Percentiles rank a stretch among this genome's conserved stretches.
Evolutionary conservation across 2,797 vertebrate species (phyloP).

Genomic region (Pseudochaenichthys georgianus): DNA sequence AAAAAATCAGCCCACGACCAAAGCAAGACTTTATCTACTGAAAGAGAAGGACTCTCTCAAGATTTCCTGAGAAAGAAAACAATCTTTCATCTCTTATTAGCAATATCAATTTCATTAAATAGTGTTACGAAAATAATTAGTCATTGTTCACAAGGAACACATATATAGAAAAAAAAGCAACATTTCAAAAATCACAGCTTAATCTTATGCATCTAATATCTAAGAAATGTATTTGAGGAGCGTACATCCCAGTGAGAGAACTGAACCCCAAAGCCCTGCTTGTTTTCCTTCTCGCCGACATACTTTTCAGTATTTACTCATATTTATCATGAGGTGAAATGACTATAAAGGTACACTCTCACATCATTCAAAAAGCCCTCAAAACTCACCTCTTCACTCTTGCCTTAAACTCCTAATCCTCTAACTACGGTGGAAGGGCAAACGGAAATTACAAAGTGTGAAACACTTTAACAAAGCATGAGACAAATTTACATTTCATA

Average conservation of each 20-base stretch:
- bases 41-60: slow-evolving; percentile 37
- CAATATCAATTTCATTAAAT: slow-evolving; percentile 56
- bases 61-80: slow-evolving; percentile 44
- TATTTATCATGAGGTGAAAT: slow-evolving; percentile 11
- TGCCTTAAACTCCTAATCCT: too few relatives aligned
- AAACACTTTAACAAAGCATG: too few relatives aligned
- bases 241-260: slow-evolving; percentile 30
- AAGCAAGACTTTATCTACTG: slow-evolving; percentile 47
- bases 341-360: neutral
- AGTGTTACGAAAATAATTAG: slow-evolving; percentile 24
- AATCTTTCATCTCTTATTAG: slow-evolving; percentile 20
- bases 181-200: slow-evolving; percentile 9
- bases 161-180: slow-evolving; percentile 41
- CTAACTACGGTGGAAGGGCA: too few relatives aligned
- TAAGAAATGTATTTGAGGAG: slow-evolving; percentile 4
- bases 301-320: slow-evolving; percentile 21
- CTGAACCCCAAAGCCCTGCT: neutral
- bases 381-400: too few relatives aligned
- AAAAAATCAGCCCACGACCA: slow-evolving; percentile 43
- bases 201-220: slow-evolving; percentile 28
- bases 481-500: too few relatives aligned
- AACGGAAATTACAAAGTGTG: too few relatives aligned
- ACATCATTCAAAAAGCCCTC: too few relatives aligned
- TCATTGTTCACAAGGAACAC: slow-evolving; percentile 29
- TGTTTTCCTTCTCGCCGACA: slow-evolving; percentile 1